Base-by-base conservation (phyloP, 2,888 invertebrate genomes). In the Campoplex nolae region DNA sequence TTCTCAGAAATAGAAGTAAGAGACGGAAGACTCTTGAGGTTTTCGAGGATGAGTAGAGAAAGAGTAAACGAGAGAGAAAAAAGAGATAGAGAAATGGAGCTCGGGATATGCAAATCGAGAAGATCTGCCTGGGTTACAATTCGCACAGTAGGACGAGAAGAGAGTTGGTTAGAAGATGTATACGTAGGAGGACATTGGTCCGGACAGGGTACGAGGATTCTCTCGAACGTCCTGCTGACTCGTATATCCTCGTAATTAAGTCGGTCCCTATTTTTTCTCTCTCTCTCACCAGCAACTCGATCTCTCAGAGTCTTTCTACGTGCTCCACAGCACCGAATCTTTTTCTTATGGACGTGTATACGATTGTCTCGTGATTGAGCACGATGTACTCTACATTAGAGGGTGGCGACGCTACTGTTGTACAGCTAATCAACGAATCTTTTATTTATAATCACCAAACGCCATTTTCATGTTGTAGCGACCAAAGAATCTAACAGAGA, bases 241-340 rank as follows among this genome's bases (percentile, higher is more conserved):
- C 90, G 91, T 92, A 92, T 92, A 92, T 93, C 91, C 90, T 90
- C 90, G 92, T 93, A 93, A 93, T 93, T 93, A 93, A 93, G 92
- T 92, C 91, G 91, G 91, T 90, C 91, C 90, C 85, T 58, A 62
- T 83, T 91, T 92, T 76, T 68, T 91, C 91, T 90, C 88, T 91
- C 91, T 67, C 65, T 77, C 65, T 68, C 42, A 42, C 45, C 48
- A 86, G 65, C 78, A 45, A 56, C 85, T 65, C 83, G 62, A 74
- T n/a, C 48, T 75, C 71, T 80, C 68, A 23, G 13, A 58, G 51
- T 67, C 56, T 71, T 81, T 54, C 38, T 68, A 83, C 82, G 75
- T 81, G 86, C 71, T 84, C 35, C 88, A 86, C 82, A 78, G 48
- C 79, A 79, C 81, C 83, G 83, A 83, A 32, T 62, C 16, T 86